Base-by-base conservation (phyloP, 2,797 vertebrate species). In the Stomatorhinus walkeri region DNA sequence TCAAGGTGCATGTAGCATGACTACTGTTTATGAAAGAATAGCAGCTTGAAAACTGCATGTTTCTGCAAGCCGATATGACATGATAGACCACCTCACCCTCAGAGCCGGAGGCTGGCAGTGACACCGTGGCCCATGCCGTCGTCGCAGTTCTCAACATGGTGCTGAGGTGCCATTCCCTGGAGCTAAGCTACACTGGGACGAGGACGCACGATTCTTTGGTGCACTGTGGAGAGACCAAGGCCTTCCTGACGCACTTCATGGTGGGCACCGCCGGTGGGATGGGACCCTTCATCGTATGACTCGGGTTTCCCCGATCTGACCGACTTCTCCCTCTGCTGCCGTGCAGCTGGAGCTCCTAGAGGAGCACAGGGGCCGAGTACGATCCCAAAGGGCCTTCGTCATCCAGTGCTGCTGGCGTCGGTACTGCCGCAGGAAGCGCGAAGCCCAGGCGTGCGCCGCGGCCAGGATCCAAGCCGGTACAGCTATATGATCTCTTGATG, bases 401-500 rank as follows among this genome's bases (percentile, higher is more conserved):
- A 97, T 99, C 91, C 98, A 99, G 95, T 95, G 95, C 91, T 95
- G 95, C 92, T 99, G 98, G 98, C 95, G 94, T 59, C 93, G 93
- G 89, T 93, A 96, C 91, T 94, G 90, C 89, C 91, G 88, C 1
- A 94, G 91, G 90, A 96, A 94, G 91, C 88, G 90, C 56, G 93
- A 90, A 0, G 91, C 92, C 90, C 93, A 92, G 91, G 95, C 91
- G 16, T 89, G 0, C 68, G 96, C 97, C 0, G 97, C 96, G 8
- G 94, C 93, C 10, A 90, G 95, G 83, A 97, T 99, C 93, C 98
- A 99, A 95, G 96, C 98, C 96, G 98, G 98, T 99, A 95, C 91
- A 91, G 87, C 85, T 61, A 1, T 24, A 16, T 46, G 9, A 24
- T 32, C 12, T 36, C 28, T 2, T 36, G 0, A 52, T 7, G 24